phyloP scores from a whole-genome alignment of 2,797 vertebrate genomes.

The Monodelphis domestica region DNA sequence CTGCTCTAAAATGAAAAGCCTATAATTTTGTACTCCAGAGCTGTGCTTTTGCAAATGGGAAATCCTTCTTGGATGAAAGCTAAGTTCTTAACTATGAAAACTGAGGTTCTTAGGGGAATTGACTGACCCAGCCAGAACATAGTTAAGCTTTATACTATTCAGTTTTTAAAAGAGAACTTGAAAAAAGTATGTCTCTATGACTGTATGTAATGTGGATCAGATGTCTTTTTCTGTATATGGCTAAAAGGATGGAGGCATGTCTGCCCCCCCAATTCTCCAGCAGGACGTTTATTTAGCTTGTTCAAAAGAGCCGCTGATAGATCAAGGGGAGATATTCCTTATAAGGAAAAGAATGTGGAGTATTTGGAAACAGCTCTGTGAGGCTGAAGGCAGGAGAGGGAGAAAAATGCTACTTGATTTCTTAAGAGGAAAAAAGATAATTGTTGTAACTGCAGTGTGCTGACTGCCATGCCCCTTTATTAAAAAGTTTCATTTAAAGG shows the following conservation, averaged over 20 bases:
- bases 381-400: slow-evolving; percentile 74
- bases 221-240: slow-evolving; percentile 68
- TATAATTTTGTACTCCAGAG: slow-evolving; percentile 1
- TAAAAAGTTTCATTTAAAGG: slow-evolving; percentile 63
- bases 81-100: slow-evolving; percentile 35
- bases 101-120: slow-evolving; percentile 32
- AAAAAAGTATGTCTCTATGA: slow-evolving; percentile 27
- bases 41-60: slow-evolving; percentile 46
- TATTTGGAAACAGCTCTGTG: slow-evolving; percentile 86
- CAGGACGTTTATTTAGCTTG: slow-evolving; percentile 82
- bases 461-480: slow-evolving; percentile 45
- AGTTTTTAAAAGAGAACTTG: slow-evolving; percentile 65
- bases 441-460: slow-evolving; percentile 57
- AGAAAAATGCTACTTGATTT: slow-evolving; percentile 74
- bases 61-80: slow-evolving; percentile 19
- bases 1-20: slow-evolving; percentile 34
- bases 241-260: slow-evolving; percentile 68
- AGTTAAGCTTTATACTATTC: slow-evolving; percentile 60
- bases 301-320: slow-evolving; percentile 85
- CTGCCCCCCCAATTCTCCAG: slow-evolving; percentile 76
- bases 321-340: slow-evolving; percentile 88
- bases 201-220: slow-evolving; percentile 77
- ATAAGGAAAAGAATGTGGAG: slow-evolving; percentile 91
- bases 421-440: slow-evolving; percentile 39
- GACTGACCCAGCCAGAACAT: slow-evolving; percentile 8